Evolutionary conservation across 2,797 vertebrate species (phyloP).

Genomic region (Pantherophis alleghaniensis): DNA sequence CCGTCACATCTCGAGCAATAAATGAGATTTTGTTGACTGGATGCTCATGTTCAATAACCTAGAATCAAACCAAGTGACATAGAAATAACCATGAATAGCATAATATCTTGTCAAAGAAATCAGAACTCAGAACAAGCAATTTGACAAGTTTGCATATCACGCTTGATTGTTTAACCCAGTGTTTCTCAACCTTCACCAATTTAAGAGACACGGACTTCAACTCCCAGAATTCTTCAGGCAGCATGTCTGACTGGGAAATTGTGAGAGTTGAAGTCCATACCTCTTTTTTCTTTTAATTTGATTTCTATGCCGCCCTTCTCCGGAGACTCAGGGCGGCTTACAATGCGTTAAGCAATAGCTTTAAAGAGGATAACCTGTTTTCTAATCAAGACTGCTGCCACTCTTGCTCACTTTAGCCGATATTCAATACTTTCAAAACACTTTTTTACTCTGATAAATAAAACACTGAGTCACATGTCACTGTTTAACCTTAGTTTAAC

Average conservation of each 20-base stretch:
- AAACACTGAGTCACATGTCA: neutral
- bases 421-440: neutral
- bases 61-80: conserved; percentile 20
- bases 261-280: too few relatives aligned
- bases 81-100: too few relatives aligned
- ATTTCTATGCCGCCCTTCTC: too few relatives aligned
- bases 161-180: neutral
- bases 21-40: conserved; percentile 95
- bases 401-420: neutral
- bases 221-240: too few relatives aligned
- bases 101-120: neutral
- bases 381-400: neutral
- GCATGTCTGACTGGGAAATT: too few relatives aligned
- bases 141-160: neutral
- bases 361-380: neutral
- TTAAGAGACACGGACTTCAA: too few relatives aligned
- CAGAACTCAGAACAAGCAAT: neutral
- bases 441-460: neutral
- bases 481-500: neutral
- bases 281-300: too few relatives aligned
- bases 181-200: too few relatives aligned
- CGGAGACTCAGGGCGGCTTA: too few relatives aligned
- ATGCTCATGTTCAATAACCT: conserved; percentile 97
- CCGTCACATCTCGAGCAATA: conserved; percentile 95
- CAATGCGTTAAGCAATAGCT: too few relatives aligned